phyloP scores from a whole-genome alignment of 2,113 vertebrate species.

The Carettochelys insculpta region DNA sequence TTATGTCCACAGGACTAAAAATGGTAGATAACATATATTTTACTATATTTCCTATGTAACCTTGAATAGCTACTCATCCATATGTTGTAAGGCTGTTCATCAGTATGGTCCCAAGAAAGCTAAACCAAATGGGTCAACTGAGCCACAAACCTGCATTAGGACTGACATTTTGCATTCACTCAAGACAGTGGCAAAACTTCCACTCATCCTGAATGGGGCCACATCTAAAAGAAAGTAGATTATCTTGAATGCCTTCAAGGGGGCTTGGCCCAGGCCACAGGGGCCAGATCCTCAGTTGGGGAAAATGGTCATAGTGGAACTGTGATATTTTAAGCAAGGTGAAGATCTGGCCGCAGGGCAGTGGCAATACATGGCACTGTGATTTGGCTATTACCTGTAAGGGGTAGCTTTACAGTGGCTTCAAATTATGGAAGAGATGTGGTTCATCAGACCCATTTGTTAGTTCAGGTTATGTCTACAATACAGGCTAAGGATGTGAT shows the following conservation, averaged over 20 bases:
- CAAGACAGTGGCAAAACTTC: not conserved
- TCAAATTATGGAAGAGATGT: not conserved
- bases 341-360: not conserved
- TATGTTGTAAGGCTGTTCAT: not conserved
- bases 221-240: not conserved
- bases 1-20: not conserved
- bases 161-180: not conserved
- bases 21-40: not conserved
- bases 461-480: not conserved
- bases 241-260: not conserved
- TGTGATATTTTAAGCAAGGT: not conserved
- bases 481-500: not conserved
- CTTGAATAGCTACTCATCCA: not conserved
- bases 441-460: not conserved
- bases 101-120: not conserved
- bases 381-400: not conserved
- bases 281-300: not conserved
- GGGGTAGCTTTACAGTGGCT: not conserved
- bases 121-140: not conserved
- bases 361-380: not conserved
- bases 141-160: fast-evolving
- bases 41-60: not conserved
- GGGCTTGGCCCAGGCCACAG: not conserved
- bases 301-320: not conserved
- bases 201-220: not conserved